Conservation (phyloP, 53 echinoderm and acorn worm species). For the Glandiceps talaboti region DNA sequence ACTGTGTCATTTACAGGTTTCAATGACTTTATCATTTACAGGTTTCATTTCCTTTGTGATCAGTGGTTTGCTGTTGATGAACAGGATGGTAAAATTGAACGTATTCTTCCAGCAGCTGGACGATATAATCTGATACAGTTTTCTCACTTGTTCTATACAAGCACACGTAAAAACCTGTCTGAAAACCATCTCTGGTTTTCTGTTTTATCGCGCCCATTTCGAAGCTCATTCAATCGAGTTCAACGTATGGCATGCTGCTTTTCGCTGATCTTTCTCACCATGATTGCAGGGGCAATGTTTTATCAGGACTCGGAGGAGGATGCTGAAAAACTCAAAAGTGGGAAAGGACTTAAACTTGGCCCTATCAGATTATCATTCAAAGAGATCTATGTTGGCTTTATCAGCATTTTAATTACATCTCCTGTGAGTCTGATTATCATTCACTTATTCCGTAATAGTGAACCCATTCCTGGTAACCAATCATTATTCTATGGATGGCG, state of each 20-base stretch:
- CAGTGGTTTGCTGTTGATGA: not conserved
- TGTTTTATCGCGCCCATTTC: not conserved
- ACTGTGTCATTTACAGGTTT: no score
- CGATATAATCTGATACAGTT: not conserved
- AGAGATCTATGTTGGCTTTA: conserved; percentile 41
- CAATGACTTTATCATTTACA: no score
- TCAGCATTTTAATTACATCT: conserved; percentile 42
- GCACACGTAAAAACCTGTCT: not conserved
- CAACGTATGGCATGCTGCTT: not conserved
- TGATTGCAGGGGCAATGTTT: not conserved
- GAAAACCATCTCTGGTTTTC: not conserved
- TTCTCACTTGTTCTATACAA: not conserved
- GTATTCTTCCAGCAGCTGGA: not conserved
- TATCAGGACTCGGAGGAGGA: not conserved
- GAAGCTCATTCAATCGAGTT: not conserved
- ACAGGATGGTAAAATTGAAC: not conserved
- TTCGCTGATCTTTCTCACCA: not conserved
- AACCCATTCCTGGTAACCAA: conserved; percentile 1
- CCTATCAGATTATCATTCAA: conserved; percentile 34
- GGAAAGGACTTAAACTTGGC: conserved; percentile 23
- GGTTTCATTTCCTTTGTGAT: not conserved
- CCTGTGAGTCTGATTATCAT: conserved; percentile 59
- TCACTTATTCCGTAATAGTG: conserved; percentile 53
- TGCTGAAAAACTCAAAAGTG: not conserved
- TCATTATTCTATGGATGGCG: not conserved